A percentile compares a stretch with the other conserved stretches of the same genome.
phyloP scores from a whole-genome alignment of 2,113 vertebrate species.

The Osmerus mordax region DNA sequence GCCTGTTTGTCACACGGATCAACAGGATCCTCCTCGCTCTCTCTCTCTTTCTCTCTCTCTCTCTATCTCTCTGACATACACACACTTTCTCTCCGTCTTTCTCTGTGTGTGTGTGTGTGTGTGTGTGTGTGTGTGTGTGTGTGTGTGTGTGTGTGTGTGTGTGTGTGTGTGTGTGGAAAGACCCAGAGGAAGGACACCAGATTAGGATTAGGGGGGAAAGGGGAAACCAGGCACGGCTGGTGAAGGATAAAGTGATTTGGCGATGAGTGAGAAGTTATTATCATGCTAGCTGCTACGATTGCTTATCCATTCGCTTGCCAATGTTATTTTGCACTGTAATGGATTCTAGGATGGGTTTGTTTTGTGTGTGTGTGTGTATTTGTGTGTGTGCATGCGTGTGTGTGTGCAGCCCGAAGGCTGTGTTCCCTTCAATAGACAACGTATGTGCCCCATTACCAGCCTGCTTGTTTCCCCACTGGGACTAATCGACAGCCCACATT shows the following conservation, averaged over 20 bases:
- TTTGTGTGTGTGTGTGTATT: slow-evolving; percentile 25
- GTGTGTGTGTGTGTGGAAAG: slow-evolving; percentile 1
- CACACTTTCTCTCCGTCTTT: slow-evolving; percentile 38
- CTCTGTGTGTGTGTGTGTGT: no score
- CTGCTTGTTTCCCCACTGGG: slow-evolving; percentile 54
- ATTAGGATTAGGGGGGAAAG: slow-evolving; percentile 55
- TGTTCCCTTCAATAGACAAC: slow-evolving; percentile 57
- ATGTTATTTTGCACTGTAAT: slow-evolving; percentile 43
- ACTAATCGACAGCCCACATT: slow-evolving; percentile 58
- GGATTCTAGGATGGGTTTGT: slow-evolving; percentile 54
- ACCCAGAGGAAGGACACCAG: slow-evolving; percentile 31
- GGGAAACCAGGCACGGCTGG: slow-evolving; percentile 36
- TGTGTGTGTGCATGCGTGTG: slow-evolving; percentile 30
- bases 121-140: slow-evolving; percentile 1
- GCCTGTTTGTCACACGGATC: slow-evolving; percentile 60
- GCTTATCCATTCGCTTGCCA: slow-evolving; percentile 21
- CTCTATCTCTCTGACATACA: not conserved
- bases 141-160: not conserved
- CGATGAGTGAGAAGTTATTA: slow-evolving; percentile 34
- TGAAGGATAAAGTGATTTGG: slow-evolving; percentile 46
- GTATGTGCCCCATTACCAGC: slow-evolving; percentile 65
- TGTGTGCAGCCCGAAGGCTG: slow-evolving; percentile 55
- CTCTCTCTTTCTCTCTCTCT: slow-evolving; percentile 20
- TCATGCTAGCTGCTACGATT: slow-evolving; percentile 24
- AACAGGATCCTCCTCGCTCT: slow-evolving; percentile 37